Conservation (phyloP, 1,140 invertebrate genomes). For the Orchestia grillus region DNA sequence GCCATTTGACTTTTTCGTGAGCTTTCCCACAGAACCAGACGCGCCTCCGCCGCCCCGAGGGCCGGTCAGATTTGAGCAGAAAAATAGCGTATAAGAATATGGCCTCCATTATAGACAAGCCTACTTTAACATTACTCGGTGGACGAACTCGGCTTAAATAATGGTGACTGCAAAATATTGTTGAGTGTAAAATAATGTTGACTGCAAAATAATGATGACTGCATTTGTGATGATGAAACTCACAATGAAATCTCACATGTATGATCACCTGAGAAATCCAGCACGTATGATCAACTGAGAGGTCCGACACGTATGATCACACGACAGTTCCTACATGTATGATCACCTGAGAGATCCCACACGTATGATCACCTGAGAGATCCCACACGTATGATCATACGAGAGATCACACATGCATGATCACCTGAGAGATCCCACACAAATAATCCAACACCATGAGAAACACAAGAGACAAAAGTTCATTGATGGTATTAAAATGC, state of each 20-base stretch:
- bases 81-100: neutral
- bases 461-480: neutral
- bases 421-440: too few species aligned
- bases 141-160: neutral
- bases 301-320: too few species aligned
- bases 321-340: too few species aligned
- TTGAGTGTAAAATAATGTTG: too few species aligned
- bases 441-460: neutral
- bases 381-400: too few species aligned
- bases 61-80: neutral
- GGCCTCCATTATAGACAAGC: neutral
- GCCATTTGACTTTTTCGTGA: neutral
- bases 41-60: neutral
- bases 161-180: too few species aligned
- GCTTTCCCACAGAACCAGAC: neutral
- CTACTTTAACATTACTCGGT: neutral
- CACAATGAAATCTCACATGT: neutral
- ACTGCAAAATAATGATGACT: too few species aligned
- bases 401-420: too few species aligned
- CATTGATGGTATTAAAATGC: neutral
- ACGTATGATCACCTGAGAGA: too few species aligned
- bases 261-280: too few species aligned
- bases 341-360: too few species aligned
- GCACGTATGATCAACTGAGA: too few species aligned
- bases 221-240: neutral